Conservation (phyloP, 2,797 vertebrate species). For the Sebastes kiyomatsui region DNA sequence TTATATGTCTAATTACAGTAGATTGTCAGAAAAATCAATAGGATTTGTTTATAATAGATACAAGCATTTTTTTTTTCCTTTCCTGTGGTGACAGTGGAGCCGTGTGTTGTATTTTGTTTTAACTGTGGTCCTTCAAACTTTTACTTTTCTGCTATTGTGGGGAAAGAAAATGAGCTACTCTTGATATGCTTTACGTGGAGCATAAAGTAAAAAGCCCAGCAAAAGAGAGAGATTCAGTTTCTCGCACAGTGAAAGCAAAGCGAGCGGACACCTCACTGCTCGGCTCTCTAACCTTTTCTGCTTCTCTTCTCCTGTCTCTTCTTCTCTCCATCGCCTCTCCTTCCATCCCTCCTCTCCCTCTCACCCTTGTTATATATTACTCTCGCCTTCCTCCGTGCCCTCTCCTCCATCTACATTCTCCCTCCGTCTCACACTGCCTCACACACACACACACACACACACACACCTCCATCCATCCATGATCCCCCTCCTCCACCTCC, state of each 20-base stretch:
- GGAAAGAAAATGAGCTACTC: not conserved
- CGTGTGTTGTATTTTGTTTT: constrained; percentile 16
- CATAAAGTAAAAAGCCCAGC: constrained; percentile 29
- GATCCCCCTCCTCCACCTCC: not conserved
- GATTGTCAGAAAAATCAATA: not conserved
- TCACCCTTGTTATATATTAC: constrained; percentile 60
- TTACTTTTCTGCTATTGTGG: constrained; percentile 15
- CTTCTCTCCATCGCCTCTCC: constrained; percentile 37
- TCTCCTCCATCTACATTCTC: constrained; percentile 64
- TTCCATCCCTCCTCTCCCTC: constrained; percentile 39
- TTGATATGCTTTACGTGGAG: constrained; percentile 23
- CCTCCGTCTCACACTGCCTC: constrained; percentile 45
- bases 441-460: constrained; percentile 6
- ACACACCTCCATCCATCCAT: constrained; percentile 36
- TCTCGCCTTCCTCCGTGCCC: constrained; percentile 49
- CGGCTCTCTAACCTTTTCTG: constrained; percentile 66
- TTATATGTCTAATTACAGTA: constrained; percentile 9
- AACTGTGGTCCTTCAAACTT: constrained; percentile 42
- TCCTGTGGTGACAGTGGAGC: constrained; percentile 33
- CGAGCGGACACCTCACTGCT: constrained; percentile 32
- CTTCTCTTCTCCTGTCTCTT: constrained; percentile 61
- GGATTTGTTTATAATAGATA: constrained; percentile 6
- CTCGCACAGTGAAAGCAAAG: constrained; percentile 40
- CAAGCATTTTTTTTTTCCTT: not conserved
- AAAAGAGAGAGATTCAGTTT: constrained; percentile 35